phyloP scores from a whole-genome alignment of 2,113 vertebrate genomes.

The Willisornis vidua region DNA sequence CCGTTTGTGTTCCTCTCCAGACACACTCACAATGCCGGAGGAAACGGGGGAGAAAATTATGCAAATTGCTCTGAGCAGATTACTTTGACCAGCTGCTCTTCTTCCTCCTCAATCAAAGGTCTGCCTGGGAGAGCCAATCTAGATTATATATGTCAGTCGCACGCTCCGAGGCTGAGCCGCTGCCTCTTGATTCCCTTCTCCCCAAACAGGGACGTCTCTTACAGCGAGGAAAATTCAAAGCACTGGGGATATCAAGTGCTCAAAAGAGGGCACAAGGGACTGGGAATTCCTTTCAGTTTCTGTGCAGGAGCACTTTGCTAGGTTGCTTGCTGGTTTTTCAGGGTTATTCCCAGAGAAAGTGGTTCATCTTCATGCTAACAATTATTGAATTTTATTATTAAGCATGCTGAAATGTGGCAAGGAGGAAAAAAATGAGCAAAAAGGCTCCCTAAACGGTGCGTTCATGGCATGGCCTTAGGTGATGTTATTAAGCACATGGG shows the following conservation, averaged over 20 bases:
- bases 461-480: slow-evolving; percentile 22
- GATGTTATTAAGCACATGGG: background rate
- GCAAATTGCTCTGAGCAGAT: slow-evolving; percentile 75
- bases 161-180: background rate
- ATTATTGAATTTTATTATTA: slow-evolving; percentile 55
- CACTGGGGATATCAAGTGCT: background rate
- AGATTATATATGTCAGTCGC: slow-evolving; percentile 57
- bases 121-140: slow-evolving; percentile 65
- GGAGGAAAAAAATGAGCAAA: background rate
- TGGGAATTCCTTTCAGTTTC: background rate
- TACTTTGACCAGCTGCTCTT: slow-evolving; percentile 78
- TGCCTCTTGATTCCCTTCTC: background rate
- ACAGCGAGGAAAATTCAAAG: background rate
- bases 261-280: background rate
- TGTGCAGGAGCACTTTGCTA: background rate
- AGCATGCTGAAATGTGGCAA: slow-evolving; percentile 19
- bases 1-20: slow-evolving; percentile 66
- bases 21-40: slow-evolving; percentile 71
- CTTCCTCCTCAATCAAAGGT: slow-evolving; percentile 69
- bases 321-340: background rate
- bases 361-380: background rate
- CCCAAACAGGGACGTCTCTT: background rate
- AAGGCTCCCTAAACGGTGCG: background rate
- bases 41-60: slow-evolving; percentile 74
- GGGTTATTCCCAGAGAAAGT: background rate